These are phyloP conservation scores for Gobius niger DNA, from an alignment of 2,113 vertebrate genomes.

Conservation along the genomic window DNA sequence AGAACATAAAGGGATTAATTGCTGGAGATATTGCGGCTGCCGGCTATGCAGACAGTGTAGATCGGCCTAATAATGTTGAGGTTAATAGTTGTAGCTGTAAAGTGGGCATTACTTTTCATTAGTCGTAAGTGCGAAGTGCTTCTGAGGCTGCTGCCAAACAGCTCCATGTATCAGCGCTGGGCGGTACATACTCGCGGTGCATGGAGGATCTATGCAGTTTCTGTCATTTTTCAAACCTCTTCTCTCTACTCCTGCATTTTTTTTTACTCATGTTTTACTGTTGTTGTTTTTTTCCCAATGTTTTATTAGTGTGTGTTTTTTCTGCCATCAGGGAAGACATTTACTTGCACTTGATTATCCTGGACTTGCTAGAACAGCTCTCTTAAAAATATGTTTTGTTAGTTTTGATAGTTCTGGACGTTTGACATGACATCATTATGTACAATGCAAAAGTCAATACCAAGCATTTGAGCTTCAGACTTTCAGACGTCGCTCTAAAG, in stretches of 20 bases:
- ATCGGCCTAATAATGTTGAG: background rate
- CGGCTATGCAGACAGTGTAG: slow-evolving; percentile 8
- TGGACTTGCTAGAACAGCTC: background rate
- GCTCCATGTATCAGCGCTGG: slow-evolving; percentile 70
- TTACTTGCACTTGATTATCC: background rate
- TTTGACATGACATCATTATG: no score
- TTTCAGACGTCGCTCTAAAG: no score
- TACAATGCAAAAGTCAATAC: no score
- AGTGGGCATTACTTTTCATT: slow-evolving; percentile 14
- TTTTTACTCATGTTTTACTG: slow-evolving; percentile 32
- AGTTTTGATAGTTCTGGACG: no score
- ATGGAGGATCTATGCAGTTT: slow-evolving; percentile 85
- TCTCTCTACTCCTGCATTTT: slow-evolving; percentile 52
- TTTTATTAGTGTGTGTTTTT: slow-evolving; percentile 31
- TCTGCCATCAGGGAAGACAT: slow-evolving; percentile 7
- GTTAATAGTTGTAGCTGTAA: slow-evolving; percentile 14
- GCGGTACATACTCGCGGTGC: slow-evolving; percentile 75
- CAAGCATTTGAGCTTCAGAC: no score
- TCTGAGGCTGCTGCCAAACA: slow-evolving; percentile 56
- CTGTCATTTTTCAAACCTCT: slow-evolving; percentile 70
- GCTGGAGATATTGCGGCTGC: background rate
- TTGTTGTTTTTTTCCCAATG: background rate
- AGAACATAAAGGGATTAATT: slow-evolving; percentile 8
- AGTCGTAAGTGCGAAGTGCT: slow-evolving; percentile 20
- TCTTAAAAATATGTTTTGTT: no score